Base-by-base conservation (phyloP, 2,888 invertebrate genomes). In the Ptychoptera contaminata region DNA sequence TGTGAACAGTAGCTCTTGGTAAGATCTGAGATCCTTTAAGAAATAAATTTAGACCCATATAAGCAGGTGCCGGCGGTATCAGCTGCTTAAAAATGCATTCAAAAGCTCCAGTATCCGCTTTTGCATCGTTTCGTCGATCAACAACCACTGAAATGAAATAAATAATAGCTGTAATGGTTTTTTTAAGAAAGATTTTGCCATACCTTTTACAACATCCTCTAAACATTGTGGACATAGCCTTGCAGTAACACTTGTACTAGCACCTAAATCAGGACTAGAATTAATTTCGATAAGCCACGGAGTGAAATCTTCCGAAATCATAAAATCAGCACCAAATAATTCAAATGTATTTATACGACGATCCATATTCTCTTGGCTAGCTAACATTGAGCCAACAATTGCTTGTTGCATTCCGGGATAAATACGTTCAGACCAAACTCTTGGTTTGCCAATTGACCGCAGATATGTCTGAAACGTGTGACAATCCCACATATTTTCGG, bases 241-340 rank as follows among this genome's bases (percentile, higher is more conserved):
- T 0, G 86, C 80, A 0, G 93, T 94, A 1, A 93, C 86, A 49
- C 82, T 84, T 0, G 92, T 92, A 1, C 86, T 86, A n/a, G 83
- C 77, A 11, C 87, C 84, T 69, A 94, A 74, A 66, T 91, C 86
- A 0, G 94, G 93, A 64, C 90, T 87, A 8, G 88, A 87, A 62
- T 94, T 94, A 51, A 94, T 91, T 66, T 94, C 94, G 52, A 94
- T 83, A 2, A 94, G 71, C 91, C 92, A 93, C 0, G 92, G 91
- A 30, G 79, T 77, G 54, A 81, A 83, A 55, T 85, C 82, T 46
- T 90, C 84, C 39, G 85, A 82, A 46, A 94, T 67, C 84, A 94
- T 90, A 58, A 94, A 94, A 65, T 94, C 94, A 1, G 93, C 93
- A 12, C 94, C 94, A 55, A 91, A 94, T 16, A 94, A 65, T 64